These are phyloP conservation scores for Erebia palarica DNA, from an alignment of 2,888 invertebrate genomes.

Conservation along the genomic window DNA sequence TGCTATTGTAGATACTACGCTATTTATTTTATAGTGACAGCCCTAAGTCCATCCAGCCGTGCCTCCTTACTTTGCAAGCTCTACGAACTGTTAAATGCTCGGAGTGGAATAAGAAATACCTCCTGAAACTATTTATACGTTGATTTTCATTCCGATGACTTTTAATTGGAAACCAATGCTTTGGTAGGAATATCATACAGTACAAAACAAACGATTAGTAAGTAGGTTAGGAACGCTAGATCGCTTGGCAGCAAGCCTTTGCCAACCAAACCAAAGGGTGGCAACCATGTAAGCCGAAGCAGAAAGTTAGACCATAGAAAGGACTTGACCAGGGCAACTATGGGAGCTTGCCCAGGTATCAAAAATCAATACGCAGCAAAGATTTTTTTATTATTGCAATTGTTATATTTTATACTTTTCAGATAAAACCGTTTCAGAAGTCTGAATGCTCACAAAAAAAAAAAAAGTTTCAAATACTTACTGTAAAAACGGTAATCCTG, in stretches of 20 bases:
- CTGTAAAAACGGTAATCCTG: too few species aligned
- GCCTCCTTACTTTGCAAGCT: conserved; percentile 16
- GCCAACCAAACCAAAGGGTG: background rate
- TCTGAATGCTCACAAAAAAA: too few species aligned
- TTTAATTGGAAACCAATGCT: conserved; percentile 10
- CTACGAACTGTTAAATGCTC: conserved; percentile 13
- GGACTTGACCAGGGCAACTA: too few species aligned
- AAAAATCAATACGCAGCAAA: too few species aligned
- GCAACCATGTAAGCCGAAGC: too few species aligned
- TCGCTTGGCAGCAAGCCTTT: background rate
- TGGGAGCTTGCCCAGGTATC: too few species aligned
- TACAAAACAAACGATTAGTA: too few species aligned
- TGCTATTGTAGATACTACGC: background rate
- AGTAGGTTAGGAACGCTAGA: background rate
- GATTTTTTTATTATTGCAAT: too few species aligned
- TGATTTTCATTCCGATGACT: conserved; percentile 3
- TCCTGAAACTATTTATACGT: background rate
- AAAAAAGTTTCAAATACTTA: too few species aligned
- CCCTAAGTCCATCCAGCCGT: conserved; percentile 1
- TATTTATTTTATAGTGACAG: background rate
- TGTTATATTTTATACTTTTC: too few species aligned
- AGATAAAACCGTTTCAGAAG: too few species aligned
- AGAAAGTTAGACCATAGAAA: background rate
- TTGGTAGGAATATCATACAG: too few species aligned
- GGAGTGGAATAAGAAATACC: conserved; percentile 1